Base-by-base conservation (phyloP, 1,140 invertebrate genomes). In the Oreohelix idahoensis region DNA sequence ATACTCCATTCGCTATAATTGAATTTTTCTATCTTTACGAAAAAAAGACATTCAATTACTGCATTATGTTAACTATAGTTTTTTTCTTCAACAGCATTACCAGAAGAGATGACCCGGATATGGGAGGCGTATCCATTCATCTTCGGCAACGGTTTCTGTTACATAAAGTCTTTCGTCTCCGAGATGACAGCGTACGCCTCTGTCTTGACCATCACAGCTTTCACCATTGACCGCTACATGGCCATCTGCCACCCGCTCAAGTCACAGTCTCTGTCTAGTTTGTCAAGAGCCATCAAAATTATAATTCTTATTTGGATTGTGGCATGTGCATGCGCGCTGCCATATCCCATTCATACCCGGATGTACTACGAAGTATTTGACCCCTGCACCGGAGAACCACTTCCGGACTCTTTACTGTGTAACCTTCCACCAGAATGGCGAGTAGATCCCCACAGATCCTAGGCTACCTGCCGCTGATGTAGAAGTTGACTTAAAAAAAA, bases 131-230 rank as follows among this genome's bases (percentile, higher is more conserved):
- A 96, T 93, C 96, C 97, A 0, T 98, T 97, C 91, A 93, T 95
- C 1, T 97, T 98, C 87, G 97, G 97, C 0, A 95, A 96, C 81
- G 93, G 93, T 0, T 97, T 98, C 91, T 98, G 97, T 92, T 93
- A 97, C 23, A 91, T 97, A 35, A 95, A 96, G 80, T 96, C 96
- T 0, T 94, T 97, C 53, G 94, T 96, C 0, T 96, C 96, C 0
- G 97, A 98, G 91, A 97, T 96, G 0, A 97, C 97, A 0, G 96
- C 96, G 0, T 97, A 98, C 92, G 97, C 97, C 0, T 98, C 97
- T 0, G 96, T 98, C 0, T 93, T 98, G 63, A 97, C 96, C 23
- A 97, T 98, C 79, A 96, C 96, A 0, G 96, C 96, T 1, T 99
- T 99, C 92, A 98, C 97, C 0, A 95, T 98, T 10, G 98, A 99